Base-by-base conservation (phyloP, 2,113 vertebrate species). In the Chinchilla lanigera region DNA sequence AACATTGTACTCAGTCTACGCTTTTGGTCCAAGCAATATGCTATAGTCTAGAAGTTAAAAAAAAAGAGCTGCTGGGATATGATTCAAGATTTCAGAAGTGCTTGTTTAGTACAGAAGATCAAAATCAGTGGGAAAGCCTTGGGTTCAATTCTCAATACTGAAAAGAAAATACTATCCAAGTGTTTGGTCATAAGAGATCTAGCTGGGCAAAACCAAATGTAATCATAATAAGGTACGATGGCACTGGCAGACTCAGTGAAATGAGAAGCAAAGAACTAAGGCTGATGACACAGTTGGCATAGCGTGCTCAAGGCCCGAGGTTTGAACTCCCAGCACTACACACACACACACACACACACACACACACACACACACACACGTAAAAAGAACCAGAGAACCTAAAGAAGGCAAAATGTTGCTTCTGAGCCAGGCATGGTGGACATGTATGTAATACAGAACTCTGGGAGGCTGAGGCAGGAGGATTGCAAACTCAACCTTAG, bases 31-130 rank as follows among this genome's bases (percentile, higher is more conserved):
- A 93, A 95, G 50, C n/a, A 90, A 92, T 44, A 52, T 47, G 20
- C 58, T 92, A 13, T 52, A 90, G 75, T 41, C 93, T 94, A 96
- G 56, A 95, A 94, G 44, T n/a, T n/a, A 28, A 86, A 95, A 93
- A 63, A 93, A 96, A 95, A 96, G 30, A 93, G n/a, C 17, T 86
- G 60, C 88, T 75, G 26, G 33, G 60, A n/a, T 65, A 80, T 71
- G 54, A 91, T 35, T 89, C 73, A 84, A 89, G 20, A 90, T 35
- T 89, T 90, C 24, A 41, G 4, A 81, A 88, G 28, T 78, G 38
- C 35, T 88, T 95, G 41, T 67, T 89, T 93, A 90, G 28, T 61
- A 87, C 3, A 35, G 73, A 86, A 69, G 14, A 85, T 56, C 82
- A 85, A 86, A 95, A 94, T 50, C 73, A 47, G 13, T 50, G 13